Evolutionary conservation across 2,888 invertebrate species (phyloP), one percentile per base, ranked within the genome.

Genomic region (Polymixis lichenea): DNA sequence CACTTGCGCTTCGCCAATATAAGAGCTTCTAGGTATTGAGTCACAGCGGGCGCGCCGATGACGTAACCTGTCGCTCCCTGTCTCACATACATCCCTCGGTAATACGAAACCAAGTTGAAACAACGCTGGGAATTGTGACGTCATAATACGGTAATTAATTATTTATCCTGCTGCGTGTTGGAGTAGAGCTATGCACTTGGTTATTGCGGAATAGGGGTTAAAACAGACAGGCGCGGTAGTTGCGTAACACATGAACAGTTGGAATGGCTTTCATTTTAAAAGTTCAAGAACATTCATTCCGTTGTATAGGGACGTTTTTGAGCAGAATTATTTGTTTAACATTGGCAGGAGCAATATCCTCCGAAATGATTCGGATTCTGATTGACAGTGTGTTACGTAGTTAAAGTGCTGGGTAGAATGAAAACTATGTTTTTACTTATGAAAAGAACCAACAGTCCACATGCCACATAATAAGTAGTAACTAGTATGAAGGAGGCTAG

Each of bases 51-150:
- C 74, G 75, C 74, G 80, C 53, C 75, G 62, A 22, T 87, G 85
- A 83, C 78, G 86, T 78, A 72, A 83, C 19, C 56, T 66, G 87
- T 79, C 82, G 61, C 81, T 84, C 82, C 82, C 80, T 77, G 60
- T 56, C n/a, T n/a, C n/a, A n/a, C 78, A 83, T 56, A 85, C 61
- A 77, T 78, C 77, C 75, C 77, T 72, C 43, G 56, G 78, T 79
- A 77, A 78, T 38, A 77, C 38, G 78, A 84, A 32, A 73, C 75
- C 55, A 17, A 62, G 61, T 70, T 70, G 22, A 53, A 58, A 64
- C 13, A 78, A 56, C 11, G 72, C 73, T 61, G 58, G 65, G 56
- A 62, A 66, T 62, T 58, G 32, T 80, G 69, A 80, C 73, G 72
- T 85, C 74, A 83, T 22, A 19, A 58, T 25, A 53, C 53, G 25